Percentiles rank a stretch among this genome's conserved stretches.
Conservation (phyloP, 2,797 vertebrate genomes). For the Muscicapa comitata region DNA sequence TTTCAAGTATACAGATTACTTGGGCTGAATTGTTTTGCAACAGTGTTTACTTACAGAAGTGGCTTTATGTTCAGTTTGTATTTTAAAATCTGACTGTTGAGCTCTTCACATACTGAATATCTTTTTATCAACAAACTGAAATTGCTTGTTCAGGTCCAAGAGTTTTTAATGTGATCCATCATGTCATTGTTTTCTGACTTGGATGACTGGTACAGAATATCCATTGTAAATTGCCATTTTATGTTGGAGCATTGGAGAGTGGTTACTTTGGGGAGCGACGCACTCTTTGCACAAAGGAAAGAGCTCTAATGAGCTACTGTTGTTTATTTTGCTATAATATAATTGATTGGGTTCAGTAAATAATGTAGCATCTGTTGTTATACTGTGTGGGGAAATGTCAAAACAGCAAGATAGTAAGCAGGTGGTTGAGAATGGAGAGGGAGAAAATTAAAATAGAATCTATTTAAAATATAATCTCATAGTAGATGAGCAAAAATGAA, state of each 20-base stretch:
- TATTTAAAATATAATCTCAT: constrained; percentile 64
- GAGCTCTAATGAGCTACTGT: constrained; percentile 96
- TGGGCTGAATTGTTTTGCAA: constrained; percentile 71
- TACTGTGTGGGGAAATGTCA: constrained; percentile 90
- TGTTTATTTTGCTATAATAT: constrained; percentile 96
- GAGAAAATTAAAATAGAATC: constrained; percentile 63
- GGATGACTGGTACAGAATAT: constrained; percentile 57
- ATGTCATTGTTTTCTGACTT: constrained; percentile 65
- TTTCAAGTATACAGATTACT: constrained; percentile 67
- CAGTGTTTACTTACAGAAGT: constrained; percentile 73
- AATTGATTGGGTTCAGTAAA: constrained; percentile 96
- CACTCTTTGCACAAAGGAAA: constrained; percentile 80
- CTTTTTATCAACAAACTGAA: constrained; percentile 62
- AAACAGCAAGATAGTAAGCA: constrained; percentile 79
- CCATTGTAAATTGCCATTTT: constrained; percentile 65
- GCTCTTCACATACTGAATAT: constrained; percentile 61
- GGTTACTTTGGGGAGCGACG: constrained; percentile 56
- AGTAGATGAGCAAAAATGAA: constrained; percentile 63
- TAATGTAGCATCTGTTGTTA: constrained; percentile 95
- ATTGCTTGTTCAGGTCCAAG: constrained; percentile 58
- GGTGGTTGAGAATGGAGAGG: constrained; percentile 65
- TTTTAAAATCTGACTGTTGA: constrained; percentile 72
- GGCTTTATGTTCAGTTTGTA: constrained; percentile 60
- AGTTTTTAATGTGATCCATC: constrained; percentile 63
- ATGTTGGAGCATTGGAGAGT: constrained; percentile 51